Evolutionary conservation across 1,140 invertebrate genomes (phyloP).

Genomic region (Cydia splendana): DNA sequence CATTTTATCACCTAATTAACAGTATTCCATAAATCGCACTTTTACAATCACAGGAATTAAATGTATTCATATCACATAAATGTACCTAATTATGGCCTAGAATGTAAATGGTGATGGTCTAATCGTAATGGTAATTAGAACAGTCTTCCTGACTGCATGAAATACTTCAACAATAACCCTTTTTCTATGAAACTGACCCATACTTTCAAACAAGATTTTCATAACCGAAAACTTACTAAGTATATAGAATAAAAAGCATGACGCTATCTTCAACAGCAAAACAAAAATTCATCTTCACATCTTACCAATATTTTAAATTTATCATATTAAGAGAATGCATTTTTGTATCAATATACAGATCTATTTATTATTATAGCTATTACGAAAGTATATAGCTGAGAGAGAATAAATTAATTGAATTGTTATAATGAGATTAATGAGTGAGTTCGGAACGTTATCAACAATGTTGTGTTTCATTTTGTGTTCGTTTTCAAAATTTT

Average conservation of each 20-base stretch:
- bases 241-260: constrained; percentile 20
- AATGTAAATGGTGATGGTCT: not conserved
- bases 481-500: constrained; percentile 31
- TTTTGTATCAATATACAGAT: constrained; percentile 52
- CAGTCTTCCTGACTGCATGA: constrained; percentile 55
- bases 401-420: not conserved
- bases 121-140: not conserved
- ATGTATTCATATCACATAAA: not conserved
- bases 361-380: constrained; percentile 43
- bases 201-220: constrained; percentile 45
- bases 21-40: not conserved
- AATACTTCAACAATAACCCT: constrained; percentile 39
- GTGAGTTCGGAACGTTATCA: not conserved
- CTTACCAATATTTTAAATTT: constrained; percentile 18
- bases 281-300: constrained; percentile 11
- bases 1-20: constrained; percentile 2
- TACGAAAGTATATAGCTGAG: not conserved
- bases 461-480: constrained; percentile 30
- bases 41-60: not conserved
- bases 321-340: constrained; percentile 14
- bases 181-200: constrained; percentile 63
- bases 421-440: not conserved
- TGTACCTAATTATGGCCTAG: not conserved
- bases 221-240: not conserved
- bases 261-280: constrained; percentile 14